phyloP scores from a whole-genome alignment of 1,140 invertebrate genomes.

The Archegozetes longisetosus region DNA sequence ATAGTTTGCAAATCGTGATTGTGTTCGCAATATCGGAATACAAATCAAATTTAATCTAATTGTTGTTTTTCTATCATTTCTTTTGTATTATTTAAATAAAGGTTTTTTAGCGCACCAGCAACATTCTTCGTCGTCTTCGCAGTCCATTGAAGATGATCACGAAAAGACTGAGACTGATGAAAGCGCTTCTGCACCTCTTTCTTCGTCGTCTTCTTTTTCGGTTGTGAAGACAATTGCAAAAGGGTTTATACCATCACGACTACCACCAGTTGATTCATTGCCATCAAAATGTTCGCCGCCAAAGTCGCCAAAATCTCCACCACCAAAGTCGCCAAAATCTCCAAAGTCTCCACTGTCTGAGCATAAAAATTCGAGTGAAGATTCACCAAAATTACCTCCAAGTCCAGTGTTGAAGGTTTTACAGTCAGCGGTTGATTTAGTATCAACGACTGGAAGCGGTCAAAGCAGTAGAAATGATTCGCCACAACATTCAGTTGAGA shows the following conservation, averaged over 20 bases:
- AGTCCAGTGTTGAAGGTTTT: constrained; percentile 11
- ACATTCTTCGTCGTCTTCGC: no score
- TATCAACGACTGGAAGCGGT: not conserved
- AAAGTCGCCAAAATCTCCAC: not conserved
- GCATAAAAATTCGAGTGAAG: not conserved
- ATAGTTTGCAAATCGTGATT: no score
- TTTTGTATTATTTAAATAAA: no score
- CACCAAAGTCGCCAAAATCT: not conserved
- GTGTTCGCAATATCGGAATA: no score
- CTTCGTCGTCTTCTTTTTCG: not conserved
- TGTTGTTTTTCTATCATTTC: no score
- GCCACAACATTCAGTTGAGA: not conserved
- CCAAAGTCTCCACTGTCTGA: not conserved
- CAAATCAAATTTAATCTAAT: no score
- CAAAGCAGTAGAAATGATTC: not conserved
- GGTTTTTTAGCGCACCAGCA: no score
- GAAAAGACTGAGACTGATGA: no score
- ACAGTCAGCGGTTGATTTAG: not conserved
- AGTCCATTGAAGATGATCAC: no score
- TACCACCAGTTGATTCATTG: not conserved
- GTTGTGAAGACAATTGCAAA: not conserved
- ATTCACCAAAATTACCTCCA: constrained; percentile 2
- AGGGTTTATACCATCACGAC: not conserved
- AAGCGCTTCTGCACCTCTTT: no score
- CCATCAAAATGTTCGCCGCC: not conserved